Evolutionary conservation across 1,140 invertebrate genomes (phyloP).

Genomic region (Asobara japonica): DNA sequence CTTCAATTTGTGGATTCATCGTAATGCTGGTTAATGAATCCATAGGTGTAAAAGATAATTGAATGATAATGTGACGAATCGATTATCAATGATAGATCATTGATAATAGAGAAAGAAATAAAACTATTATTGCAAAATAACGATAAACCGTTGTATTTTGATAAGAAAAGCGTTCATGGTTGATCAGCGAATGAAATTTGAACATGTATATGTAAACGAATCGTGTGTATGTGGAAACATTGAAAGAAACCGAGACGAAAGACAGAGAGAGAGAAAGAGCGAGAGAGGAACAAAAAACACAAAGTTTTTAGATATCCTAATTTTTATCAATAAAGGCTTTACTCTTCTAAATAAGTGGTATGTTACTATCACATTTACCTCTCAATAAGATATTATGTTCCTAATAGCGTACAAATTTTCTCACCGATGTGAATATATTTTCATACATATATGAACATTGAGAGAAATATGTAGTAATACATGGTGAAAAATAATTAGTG

Average conservation of each 20-base stretch:
- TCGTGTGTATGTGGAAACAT: slow-evolving; percentile 17
- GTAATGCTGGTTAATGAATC: neutral
- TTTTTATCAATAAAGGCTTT: slow-evolving; percentile 54
- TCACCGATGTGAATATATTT: too few species aligned
- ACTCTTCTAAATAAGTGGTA: slow-evolving; percentile 37
- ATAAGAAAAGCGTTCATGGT: slow-evolving; percentile 26
- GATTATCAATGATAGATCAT: slow-evolving; percentile 22
- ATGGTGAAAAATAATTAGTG: too few species aligned
- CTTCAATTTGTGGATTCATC: neutral
- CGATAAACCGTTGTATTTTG: slow-evolving; percentile 36
- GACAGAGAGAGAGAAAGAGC: too few species aligned
- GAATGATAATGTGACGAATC: neutral
- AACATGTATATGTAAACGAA: slow-evolving; percentile 39
- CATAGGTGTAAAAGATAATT: slow-evolving; percentile 26
- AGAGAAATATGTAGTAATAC: too few species aligned
- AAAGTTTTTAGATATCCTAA: slow-evolving; percentile 42
- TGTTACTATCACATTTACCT: too few species aligned
- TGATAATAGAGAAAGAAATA: slow-evolving; percentile 29
- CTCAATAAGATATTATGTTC: too few species aligned
- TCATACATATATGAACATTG: too few species aligned
- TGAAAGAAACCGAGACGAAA: neutral
- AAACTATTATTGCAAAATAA: slow-evolving; percentile 35
- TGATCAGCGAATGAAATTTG: slow-evolving; percentile 18
- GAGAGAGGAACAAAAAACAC: too few species aligned
- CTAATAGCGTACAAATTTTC: too few species aligned